Conservation (phyloP, 2,888 invertebrate species). For the Argyra leucocephala region DNA sequence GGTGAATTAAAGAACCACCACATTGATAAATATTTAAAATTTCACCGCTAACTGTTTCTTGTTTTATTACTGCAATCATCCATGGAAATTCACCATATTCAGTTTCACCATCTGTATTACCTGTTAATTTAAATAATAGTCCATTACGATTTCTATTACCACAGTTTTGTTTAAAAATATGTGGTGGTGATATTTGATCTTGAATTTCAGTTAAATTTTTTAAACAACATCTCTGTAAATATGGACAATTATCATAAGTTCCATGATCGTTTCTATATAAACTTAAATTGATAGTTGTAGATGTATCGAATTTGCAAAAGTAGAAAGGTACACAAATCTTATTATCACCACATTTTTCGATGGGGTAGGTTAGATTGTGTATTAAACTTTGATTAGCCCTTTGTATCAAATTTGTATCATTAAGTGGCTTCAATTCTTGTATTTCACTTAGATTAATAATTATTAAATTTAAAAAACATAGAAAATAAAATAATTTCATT, state of each 20-base stretch:
- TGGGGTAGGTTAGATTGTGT: too few species aligned
- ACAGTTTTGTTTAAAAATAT: slow-evolving; percentile 40
- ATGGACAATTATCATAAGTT: slow-evolving; percentile 39
- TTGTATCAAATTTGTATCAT: too few species aligned
- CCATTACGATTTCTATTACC: not conserved
- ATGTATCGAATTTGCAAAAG: not conserved
- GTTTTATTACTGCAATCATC: slow-evolving; percentile 48
- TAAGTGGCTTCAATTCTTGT: too few species aligned
- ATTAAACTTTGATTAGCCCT: too few species aligned
- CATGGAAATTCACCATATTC: slow-evolving; percentile 46
- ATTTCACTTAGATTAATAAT: too few species aligned
- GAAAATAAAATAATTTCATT: too few species aligned
- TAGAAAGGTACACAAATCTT: not conserved
- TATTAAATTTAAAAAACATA: too few species aligned
- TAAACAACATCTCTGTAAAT: slow-evolving; percentile 5
- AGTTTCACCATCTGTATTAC: slow-evolving; percentile 44
- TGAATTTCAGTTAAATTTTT: slow-evolving; percentile 23
- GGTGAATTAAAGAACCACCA: slow-evolving; percentile 39
- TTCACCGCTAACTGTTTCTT: slow-evolving; percentile 27
- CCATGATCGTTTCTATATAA: slow-evolving; percentile 67
- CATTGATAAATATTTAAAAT: slow-evolving; percentile 44
- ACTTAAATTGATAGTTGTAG: slow-evolving; percentile 46
- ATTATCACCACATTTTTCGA: not conserved
- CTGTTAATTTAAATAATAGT: not conserved
- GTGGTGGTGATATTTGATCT: slow-evolving; percentile 36